Percentiles rank a stretch among this genome's conserved stretches.
Conservation (phyloP, 1,140 invertebrate genomes). For the Macrosteles quadrilineatus region DNA sequence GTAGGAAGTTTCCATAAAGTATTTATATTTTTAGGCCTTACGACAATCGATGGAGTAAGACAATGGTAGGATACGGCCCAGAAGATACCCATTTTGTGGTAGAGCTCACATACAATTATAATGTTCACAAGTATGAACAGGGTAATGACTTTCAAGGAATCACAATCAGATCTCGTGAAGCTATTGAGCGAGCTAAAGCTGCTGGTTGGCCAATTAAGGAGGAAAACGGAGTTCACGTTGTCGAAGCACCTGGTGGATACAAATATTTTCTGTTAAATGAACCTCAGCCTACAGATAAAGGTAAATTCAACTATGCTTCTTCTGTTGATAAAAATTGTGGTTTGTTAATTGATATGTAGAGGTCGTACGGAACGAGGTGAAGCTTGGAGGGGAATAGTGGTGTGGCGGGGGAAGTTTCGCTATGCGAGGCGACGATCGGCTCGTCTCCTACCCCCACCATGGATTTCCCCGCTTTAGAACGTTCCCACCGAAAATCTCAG, state of each 20-base stretch:
- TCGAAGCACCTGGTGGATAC: constrained; percentile 90
- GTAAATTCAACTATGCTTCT: constrained; percentile 56
- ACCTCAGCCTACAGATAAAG: constrained; percentile 62
- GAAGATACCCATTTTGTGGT: constrained; percentile 96
- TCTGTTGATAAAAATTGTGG: too few species aligned
- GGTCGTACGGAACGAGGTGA: too few species aligned
- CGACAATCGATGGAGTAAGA: constrained; percentile 98
- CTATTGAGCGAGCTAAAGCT: constrained; percentile 69
- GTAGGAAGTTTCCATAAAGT: too few species aligned
- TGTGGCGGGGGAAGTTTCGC: too few species aligned
- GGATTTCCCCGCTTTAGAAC: too few species aligned
- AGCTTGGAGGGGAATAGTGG: too few species aligned
- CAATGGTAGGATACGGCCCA: constrained; percentile 97
- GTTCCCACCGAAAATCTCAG: too few species aligned
- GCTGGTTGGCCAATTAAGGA: constrained; percentile 66
- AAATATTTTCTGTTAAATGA: constrained; percentile 80
- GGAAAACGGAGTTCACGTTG: constrained; percentile 57
- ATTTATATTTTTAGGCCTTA: constrained; percentile 71
- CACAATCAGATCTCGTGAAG: constrained; percentile 77
- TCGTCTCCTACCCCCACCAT: too few species aligned
- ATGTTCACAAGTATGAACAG: constrained; percentile 78
- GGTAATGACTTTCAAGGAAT: constrained; percentile 91
- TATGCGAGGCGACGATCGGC: too few species aligned
- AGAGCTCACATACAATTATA: constrained; percentile 98
- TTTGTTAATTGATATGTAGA: too few species aligned